Base-by-base conservation (phyloP, 2,797 vertebrate species). In the Hydrophis major region DNA sequence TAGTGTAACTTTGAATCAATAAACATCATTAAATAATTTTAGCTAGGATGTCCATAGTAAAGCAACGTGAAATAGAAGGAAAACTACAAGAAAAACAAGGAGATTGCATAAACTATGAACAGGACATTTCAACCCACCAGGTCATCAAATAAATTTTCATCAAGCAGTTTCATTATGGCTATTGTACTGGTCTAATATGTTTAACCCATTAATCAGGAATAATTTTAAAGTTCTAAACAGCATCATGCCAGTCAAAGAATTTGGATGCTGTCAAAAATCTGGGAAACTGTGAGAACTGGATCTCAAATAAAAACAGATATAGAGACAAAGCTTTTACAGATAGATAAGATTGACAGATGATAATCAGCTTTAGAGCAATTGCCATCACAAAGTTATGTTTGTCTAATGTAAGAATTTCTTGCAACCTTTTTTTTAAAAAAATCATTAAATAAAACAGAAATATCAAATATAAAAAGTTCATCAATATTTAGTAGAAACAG, bases 401-500 rank as follows among this genome's bases (percentile, higher is more conserved):
- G 89, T 91, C 42, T 53, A 69, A 50, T 61, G 28, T 59, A 88
- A 25, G 42, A 28, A 57, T 61, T 91, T 66, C 42, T 88, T 88
- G 63, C 86, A 88, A 61, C 37, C 2, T 27, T 74, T 59, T 90
- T 74, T 27, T 47, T 5, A 47, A 63, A 66, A 66, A 74, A 74
- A 55, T 16, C 25, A 61, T 87, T 53, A 74, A 74, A 59, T 4
- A 32, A 89, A 89, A 63, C 28, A 47, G 57, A 55, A 4, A 92
- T 59, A 74, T 22, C 25, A 37, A n/a, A 28, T 5, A 32, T 11
- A 83, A 47, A 83, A 47, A 83, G 37, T 12, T 25, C 20, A 78
- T 28, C 94, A 92, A 92, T 27, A 25, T 66, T 78, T 55, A 37
- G 88, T 90, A 86, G 86, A 94, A 25, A 66, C n/a, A 57, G 90